Percentiles rank a stretch among this genome's conserved stretches.
phyloP scores from a whole-genome alignment of 1,140 invertebrate species.

The Tyrophagus putrescentiae region DNA sequence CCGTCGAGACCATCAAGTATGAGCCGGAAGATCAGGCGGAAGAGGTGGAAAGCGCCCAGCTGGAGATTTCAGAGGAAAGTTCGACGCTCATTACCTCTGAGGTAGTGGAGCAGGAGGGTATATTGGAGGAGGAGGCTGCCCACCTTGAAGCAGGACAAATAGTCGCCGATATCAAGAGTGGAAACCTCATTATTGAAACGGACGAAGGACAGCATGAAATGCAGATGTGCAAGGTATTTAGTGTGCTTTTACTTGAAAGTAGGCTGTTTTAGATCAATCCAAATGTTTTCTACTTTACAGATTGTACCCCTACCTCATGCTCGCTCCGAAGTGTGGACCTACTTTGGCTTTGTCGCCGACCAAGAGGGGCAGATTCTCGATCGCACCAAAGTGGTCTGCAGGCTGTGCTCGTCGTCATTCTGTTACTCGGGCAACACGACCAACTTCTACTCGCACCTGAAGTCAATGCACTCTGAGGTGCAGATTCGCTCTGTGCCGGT shows the following conservation, averaged over 20 bases:
- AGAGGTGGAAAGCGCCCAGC: too few relatives aligned
- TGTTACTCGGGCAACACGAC: slow-evolving; percentile 26
- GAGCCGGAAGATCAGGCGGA: too few relatives aligned
- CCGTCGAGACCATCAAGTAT: too few relatives aligned
- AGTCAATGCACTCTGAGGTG: slow-evolving; percentile 23
- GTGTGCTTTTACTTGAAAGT: neutral
- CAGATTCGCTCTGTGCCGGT: slow-evolving; percentile 6
- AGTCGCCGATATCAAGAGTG: too few relatives aligned
- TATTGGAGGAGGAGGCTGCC: too few relatives aligned
- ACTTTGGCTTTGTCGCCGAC: slow-evolving; percentile 25
- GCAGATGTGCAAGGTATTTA: slow-evolving; percentile 2
- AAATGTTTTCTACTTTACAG: neutral
- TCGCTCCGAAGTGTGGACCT: slow-evolving; percentile 23
- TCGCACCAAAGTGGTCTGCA: slow-evolving; percentile 23
- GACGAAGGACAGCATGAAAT: neutral
- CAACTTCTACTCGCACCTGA: slow-evolving; percentile 28
- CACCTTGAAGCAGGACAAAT: too few relatives aligned
- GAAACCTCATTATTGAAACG: too few relatives aligned
- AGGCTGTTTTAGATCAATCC: neutral
- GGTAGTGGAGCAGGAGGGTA: too few relatives aligned
- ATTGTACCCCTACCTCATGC: slow-evolving; percentile 24
- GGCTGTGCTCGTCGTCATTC: slow-evolving; percentile 22
- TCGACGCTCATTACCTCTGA: too few relatives aligned
- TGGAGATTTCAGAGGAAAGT: too few relatives aligned
- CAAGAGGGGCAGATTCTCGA: slow-evolving; percentile 24